These are phyloP conservation scores for Crax fasciolata DNA, from an alignment of 2,797 vertebrate genomes.

Conservation along the genomic window DNA sequence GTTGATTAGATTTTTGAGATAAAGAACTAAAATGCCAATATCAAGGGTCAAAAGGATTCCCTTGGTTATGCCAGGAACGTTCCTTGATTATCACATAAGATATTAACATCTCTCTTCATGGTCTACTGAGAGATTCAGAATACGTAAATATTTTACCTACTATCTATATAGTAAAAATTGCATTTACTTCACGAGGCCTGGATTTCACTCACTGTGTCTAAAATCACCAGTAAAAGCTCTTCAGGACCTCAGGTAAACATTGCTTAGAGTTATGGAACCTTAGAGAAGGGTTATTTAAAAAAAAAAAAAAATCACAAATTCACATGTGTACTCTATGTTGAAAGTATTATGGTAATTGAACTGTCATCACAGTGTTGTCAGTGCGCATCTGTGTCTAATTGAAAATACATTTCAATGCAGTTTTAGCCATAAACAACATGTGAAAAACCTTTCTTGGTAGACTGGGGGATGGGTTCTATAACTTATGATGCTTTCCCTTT, in stretches of 20 bases:
- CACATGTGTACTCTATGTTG: not conserved
- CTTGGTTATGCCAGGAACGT: not conserved
- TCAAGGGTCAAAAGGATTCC: not conserved
- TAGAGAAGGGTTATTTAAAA: not conserved
- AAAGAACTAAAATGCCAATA: not conserved
- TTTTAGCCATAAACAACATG: conserved; percentile 2
- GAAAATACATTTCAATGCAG: not conserved
- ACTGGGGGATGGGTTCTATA: not conserved
- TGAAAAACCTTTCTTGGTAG: not conserved
- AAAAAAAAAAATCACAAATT: conserved; percentile 19
- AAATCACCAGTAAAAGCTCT: not conserved
- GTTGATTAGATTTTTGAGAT: not conserved
- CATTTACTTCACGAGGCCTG: not conserved
- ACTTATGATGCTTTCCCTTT: not conserved
- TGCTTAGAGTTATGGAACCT: not conserved
- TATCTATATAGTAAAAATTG: not conserved
- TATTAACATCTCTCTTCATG: not conserved
- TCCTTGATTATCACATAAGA: not conserved
- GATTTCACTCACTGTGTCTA: not conserved
- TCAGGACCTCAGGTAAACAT: not conserved
- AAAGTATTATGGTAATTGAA: conserved; percentile 27
- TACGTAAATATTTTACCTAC: not conserved
- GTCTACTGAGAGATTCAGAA: not conserved
- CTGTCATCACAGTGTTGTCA: conserved; percentile 29
- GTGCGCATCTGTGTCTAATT: conserved; percentile 38